Percentiles rank a stretch among this genome's conserved stretches.
These are phyloP conservation scores for Stichodactyla helianthus DNA, from an alignment of 64 coral and sea anemone genomes.

Conservation along the genomic window DNA sequence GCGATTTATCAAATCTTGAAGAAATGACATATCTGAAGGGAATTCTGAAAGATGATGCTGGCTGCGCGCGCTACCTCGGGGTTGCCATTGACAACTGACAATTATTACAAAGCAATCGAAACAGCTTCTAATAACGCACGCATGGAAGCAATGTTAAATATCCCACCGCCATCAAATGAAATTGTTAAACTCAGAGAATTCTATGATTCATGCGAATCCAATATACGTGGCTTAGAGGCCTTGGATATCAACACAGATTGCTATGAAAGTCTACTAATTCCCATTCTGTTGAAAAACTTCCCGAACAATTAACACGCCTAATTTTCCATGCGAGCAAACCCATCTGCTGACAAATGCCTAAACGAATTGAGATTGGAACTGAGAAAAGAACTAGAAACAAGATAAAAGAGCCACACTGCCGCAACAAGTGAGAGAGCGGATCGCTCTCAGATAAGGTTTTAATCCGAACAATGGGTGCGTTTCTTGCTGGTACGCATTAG, in stretches of 20 bases:
- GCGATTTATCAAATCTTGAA: slow-evolving; percentile 11
- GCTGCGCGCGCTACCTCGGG: slow-evolving; percentile 40
- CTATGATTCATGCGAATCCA: neutral
- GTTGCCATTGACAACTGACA: slow-evolving; percentile 34
- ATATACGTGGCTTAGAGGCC: slow-evolving; percentile 12
- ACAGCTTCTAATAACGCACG: slow-evolving; percentile 43
- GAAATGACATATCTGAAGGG: slow-evolving; percentile 55
- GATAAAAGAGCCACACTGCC: neutral
- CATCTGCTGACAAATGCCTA: slow-evolving; percentile 17
- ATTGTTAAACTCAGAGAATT: neutral
- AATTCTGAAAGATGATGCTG: slow-evolving; percentile 11
- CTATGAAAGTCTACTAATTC: neutral
- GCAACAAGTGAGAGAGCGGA: slow-evolving; percentile 24
- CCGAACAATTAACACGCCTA: neutral
- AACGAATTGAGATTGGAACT: slow-evolving; percentile 4
- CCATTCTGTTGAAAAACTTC: slow-evolving; percentile 29
- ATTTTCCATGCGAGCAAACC: slow-evolving; percentile 12
- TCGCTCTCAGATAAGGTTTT: slow-evolving; percentile 3
- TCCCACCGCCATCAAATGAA: neutral
- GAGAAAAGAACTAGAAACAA: slow-evolving; percentile 44
- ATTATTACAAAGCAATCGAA: slow-evolving; percentile 45
- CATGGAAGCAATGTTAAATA: slow-evolving; percentile 40
- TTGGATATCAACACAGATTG: slow-evolving; percentile 12
- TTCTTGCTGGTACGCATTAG: slow-evolving; percentile 1
- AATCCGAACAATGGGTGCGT: neutral